Percentiles rank a stretch among this genome's conserved stretches.
phyloP scores from a whole-genome alignment of 2,113 vertebrate genomes.

The Charina bottae region DNA sequence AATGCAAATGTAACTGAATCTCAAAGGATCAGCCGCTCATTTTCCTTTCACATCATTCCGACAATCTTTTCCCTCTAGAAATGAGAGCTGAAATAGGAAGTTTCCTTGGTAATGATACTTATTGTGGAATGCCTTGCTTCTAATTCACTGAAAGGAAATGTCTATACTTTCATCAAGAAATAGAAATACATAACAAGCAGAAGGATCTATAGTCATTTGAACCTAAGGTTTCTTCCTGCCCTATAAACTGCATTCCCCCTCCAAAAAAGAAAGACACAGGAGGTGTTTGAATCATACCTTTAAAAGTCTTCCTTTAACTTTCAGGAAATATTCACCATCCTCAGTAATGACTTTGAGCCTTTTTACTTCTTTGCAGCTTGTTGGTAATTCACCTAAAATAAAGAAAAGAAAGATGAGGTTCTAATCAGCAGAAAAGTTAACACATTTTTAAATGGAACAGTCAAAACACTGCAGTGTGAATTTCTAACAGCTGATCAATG shows the following conservation, averaged over 20 bases:
- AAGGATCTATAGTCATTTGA: neutral
- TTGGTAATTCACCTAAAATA: constrained; percentile 83
- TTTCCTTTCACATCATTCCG: neutral
- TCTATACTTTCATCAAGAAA: neutral
- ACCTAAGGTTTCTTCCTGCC: neutral
- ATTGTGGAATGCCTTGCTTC: neutral
- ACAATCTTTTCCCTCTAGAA: neutral
- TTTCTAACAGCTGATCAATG: neutral
- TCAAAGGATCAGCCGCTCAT: neutral
- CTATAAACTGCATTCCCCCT: neutral
- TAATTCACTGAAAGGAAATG: neutral
- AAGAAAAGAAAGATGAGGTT: constrained; percentile 43
- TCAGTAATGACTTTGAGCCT: constrained; percentile 68
- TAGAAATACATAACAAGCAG: neutral
- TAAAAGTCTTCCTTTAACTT: constrained; percentile 83
- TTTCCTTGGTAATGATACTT: neutral
- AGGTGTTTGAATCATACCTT: constrained; percentile 75
- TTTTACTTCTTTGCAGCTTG: constrained; percentile 84
- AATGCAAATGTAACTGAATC: neutral
- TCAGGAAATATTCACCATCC: constrained; percentile 87
- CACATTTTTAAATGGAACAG: constrained; percentile 11
- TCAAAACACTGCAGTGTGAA: neutral
- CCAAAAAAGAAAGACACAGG: neutral
- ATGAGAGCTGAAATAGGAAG: neutral
- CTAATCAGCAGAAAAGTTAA: neutral